A percentile compares a stretch with the other conserved stretches of the same genome.
phyloP scores from a whole-genome alignment of 1,140 invertebrate species.

The Drosophila nasuta region DNA sequence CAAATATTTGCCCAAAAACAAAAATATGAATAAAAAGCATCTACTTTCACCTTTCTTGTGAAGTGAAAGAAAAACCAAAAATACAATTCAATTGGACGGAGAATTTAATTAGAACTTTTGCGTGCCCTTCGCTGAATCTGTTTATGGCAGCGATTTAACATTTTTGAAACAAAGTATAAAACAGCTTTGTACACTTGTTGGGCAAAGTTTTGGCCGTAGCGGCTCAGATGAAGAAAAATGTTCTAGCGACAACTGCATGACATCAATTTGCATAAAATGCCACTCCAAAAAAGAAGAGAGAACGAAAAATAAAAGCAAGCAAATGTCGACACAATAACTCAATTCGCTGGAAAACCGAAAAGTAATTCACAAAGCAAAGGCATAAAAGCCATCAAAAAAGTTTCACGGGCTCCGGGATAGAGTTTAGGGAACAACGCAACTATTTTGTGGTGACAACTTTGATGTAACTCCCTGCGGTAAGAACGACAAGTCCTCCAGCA shows the following conservation, averaged over 20 bases:
- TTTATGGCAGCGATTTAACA: conserved; percentile 58
- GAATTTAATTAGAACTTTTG: conserved; percentile 70
- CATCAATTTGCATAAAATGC: conserved; percentile 68
- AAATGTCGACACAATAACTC: conserved; percentile 71
- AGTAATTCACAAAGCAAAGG: conserved; percentile 67
- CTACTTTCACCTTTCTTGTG: conserved; percentile 2
- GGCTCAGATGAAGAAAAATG: conserved; percentile 31
- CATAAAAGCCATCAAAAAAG: conserved; percentile 61
- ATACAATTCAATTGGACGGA: conserved; percentile 60
- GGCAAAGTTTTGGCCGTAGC: conserved; percentile 26
- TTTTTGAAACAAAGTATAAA: conserved; percentile 14
- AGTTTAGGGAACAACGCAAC: conserved; percentile 62
- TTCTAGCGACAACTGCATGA: conserved; percentile 35
- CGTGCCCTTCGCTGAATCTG: conserved; percentile 15
- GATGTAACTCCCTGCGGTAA: conserved; percentile 50
- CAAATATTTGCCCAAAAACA: conserved; percentile 51
- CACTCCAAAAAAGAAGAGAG: conserved; percentile 22
- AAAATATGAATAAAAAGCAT: not conserved
- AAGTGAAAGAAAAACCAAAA: not conserved
- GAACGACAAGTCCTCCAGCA: conserved; percentile 5
- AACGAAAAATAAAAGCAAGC: conserved; percentile 10
- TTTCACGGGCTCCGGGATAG: conserved; percentile 56
- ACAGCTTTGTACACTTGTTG: conserved; percentile 42
- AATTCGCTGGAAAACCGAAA: conserved; percentile 60
- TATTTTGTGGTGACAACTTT: conserved; percentile 71